Percentiles rank a stretch among this genome's conserved stretches.
Conservation (phyloP, 2,113 vertebrate species). For the Lota lota region DNA sequence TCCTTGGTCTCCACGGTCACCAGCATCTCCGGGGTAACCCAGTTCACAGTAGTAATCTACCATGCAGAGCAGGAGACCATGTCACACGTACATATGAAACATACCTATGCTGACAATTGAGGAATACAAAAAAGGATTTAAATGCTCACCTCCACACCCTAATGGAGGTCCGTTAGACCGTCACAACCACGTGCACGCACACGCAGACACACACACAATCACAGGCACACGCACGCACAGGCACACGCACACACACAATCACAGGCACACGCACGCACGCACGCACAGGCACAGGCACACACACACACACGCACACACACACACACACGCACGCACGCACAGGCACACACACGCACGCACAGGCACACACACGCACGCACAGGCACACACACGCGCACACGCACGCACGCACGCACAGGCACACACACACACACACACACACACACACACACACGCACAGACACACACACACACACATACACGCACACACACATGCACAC, state of each 20-base stretch:
- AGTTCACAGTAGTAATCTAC: conserved; percentile 53
- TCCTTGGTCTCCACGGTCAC: conserved; percentile 38
- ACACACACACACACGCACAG: conserved; percentile 8
- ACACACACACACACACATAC: conserved; percentile 12
- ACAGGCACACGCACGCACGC: not conserved
- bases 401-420: not conserved
- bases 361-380: not conserved
- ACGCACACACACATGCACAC: conserved; percentile 2
- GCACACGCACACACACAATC: conserved; percentile 2
- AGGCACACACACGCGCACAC: conserved; percentile 10
- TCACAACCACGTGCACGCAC: not conserved
- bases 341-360: conserved; percentile 18
- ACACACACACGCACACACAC: conserved; percentile 7
- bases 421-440: not conserved
- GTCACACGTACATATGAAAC: not conserved
- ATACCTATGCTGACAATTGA: not conserved
- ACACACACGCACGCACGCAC: not conserved
- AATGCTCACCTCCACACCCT: conserved; percentile 57
- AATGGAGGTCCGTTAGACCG: not conserved
- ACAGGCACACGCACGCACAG: not conserved
- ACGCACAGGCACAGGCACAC: conserved; percentile 1
- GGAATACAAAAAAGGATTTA: not conserved
- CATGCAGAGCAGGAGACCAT: not conserved
- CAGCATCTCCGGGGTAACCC: conserved; percentile 39
- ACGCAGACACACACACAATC: conserved; percentile 16